Conservation (phyloP, 2,888 invertebrate species). For the Chaitophorus viminalis region DNA sequence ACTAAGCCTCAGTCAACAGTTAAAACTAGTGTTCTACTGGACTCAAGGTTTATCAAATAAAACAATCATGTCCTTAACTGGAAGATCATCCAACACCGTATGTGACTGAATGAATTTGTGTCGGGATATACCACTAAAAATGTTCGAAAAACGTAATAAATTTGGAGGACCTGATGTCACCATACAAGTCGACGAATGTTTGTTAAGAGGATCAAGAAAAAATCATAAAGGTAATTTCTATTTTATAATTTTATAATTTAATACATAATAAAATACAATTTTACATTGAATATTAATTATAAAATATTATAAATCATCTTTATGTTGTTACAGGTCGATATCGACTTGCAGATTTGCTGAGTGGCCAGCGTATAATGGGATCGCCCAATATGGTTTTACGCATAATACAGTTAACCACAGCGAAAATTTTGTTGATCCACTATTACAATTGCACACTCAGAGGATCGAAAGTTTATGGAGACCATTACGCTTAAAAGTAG, state of each 20-base stretch:
- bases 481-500: background rate
- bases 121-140: background rate
- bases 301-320: no score
- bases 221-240: background rate
- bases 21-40: no score
- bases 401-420: background rate
- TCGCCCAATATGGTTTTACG: no score
- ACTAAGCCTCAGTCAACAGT: no score
- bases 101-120: constrained; percentile 7
- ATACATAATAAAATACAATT: no score
- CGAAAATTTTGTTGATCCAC: background rate
- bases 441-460: background rate
- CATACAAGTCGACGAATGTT: background rate
- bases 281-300: no score
- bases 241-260: no score
- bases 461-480: background rate
- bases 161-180: background rate
- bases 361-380: no score
- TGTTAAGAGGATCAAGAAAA: background rate
- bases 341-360: no score
- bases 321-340: no score
- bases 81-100: background rate
- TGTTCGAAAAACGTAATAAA: background rate
- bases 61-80: no score
- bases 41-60: no score